Base-by-base conservation (phyloP, 2,797 vertebrate species). In the Lerista edwardsae region DNA sequence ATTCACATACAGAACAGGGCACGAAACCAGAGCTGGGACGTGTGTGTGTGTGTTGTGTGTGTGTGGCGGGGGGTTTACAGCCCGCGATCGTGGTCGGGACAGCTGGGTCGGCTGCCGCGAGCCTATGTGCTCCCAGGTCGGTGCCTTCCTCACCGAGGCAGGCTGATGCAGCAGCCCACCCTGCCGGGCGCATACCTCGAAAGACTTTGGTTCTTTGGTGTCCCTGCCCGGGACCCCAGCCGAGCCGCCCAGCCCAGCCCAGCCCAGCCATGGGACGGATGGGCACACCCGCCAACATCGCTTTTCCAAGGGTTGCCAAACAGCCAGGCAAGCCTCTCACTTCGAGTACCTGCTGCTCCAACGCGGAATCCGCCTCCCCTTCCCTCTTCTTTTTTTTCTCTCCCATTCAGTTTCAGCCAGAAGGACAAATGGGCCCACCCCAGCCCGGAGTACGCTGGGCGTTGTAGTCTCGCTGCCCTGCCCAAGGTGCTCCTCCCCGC, bases 401-500 rank as follows among this genome's bases (percentile, higher is more conserved):
- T 36, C 34, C 23, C 34, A 62, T 62, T 77, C 23, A 19, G 36
- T 47, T 62, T 31, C 61, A 2, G 76, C 17, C 76, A 19, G 23
- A 61, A 76, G 69, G 80, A 62, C 80, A 31, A 23, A 25, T 57
- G 23, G 34, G 41, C 80, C 57, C 80, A 29, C 80, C 80, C 36
- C 36, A 44, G 1, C 55, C 68, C 36, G 55, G 21, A 81, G 82
- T 47, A 76, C 47, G 82, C 64, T 12, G 82, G 82, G 74, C 47
- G 27, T 76, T 83, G 82, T 76, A 83, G 82, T 76, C 34, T 62
- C 39, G 14, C 27, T 15, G 25, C 34, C 36, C 17, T 17, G 36
- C 31, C 69, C 69, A n/a, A 55, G 68, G 47, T 47, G 9, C 68
- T 61, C 80, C 69, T 73, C 27, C 41, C 23, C 17, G 15, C 7